phyloP scores from a whole-genome alignment of 2,797 vertebrate species.

The Myotis vivesi region DNA sequence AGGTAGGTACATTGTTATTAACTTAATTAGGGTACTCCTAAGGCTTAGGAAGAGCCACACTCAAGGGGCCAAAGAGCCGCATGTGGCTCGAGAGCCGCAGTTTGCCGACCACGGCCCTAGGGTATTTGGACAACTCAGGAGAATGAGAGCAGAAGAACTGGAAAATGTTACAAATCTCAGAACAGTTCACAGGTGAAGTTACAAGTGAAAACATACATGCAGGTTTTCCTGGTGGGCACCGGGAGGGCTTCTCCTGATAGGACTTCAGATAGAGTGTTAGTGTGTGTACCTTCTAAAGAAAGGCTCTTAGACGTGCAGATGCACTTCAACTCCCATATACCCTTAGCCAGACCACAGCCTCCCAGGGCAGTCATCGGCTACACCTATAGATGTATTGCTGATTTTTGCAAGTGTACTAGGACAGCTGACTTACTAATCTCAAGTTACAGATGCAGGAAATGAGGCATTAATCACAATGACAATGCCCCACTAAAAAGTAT shows the following conservation, averaged over 20 bases:
- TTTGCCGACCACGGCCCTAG: neutral
- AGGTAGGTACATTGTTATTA: too few relatives aligned
- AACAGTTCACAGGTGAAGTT: slow-evolving; percentile 39
- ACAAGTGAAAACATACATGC: slow-evolving; percentile 50
- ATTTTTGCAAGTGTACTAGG: neutral
- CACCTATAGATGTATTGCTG: neutral
- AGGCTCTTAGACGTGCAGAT: neutral
- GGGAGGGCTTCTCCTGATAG: neutral
- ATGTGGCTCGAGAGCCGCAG: too few relatives aligned
- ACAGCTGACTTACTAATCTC: neutral
- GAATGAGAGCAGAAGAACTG: slow-evolving; percentile 42
- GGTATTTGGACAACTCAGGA: slow-evolving; percentile 42
- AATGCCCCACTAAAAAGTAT: neutral
- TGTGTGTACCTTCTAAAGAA: neutral
- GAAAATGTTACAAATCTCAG: slow-evolving; percentile 59
- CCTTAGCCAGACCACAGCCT: neutral
- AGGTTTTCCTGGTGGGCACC: neutral
- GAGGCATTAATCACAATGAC: neutral
- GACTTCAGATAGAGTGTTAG: neutral
- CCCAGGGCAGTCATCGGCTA: neutral
- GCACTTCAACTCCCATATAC: neutral
- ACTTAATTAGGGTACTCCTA: too few relatives aligned
- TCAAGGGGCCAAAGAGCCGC: too few relatives aligned
- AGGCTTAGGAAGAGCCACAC: too few relatives aligned
- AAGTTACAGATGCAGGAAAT: neutral